Conservation (phyloP, 2,888 invertebrate species). For the Hirtodrosophila duncani region DNA sequence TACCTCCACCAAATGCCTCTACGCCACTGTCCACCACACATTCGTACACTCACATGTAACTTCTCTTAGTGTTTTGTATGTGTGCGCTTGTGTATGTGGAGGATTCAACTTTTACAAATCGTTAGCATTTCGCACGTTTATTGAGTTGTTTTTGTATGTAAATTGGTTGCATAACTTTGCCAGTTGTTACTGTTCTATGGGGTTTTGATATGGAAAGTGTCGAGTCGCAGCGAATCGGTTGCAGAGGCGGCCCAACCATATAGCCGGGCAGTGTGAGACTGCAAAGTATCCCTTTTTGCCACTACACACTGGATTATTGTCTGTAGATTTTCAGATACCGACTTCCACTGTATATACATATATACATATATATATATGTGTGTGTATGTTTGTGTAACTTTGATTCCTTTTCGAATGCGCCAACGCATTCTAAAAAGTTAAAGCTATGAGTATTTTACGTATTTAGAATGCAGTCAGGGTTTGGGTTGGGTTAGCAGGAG, state of each 20-base stretch:
- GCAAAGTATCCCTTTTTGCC: conserved; percentile 28
- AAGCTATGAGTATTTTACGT: conserved; percentile 39
- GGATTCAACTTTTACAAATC: conserved; percentile 66
- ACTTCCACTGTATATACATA: neutral
- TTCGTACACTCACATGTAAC: too few relatives aligned
- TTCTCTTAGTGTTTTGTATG: conserved; percentile 1
- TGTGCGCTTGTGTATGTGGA: conserved; percentile 13
- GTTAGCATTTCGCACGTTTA: conserved; percentile 73
- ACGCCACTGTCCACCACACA: too few relatives aligned
- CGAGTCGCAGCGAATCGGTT: conserved; percentile 47
- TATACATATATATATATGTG: conserved; percentile 8
- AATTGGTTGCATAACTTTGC: conserved; percentile 66
- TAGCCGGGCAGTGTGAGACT: conserved; percentile 7
- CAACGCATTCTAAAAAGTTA: conserved; percentile 59
- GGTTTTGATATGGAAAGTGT: conserved; percentile 56
- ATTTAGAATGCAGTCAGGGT: conserved; percentile 13
- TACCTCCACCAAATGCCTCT: too few relatives aligned
- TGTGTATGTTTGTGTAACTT: conserved; percentile 52
- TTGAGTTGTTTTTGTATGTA: conserved; percentile 73
- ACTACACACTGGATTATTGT: conserved; percentile 62
- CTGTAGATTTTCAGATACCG: conserved; percentile 61
- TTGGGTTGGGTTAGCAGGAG: conserved; percentile 1
- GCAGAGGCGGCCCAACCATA: conserved; percentile 25
- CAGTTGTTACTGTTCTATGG: conserved; percentile 25
- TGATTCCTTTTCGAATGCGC: conserved; percentile 58